phyloP scores from a whole-genome alignment of 2,888 invertebrate genomes.

The Lordiphosa fenestrarum region DNA sequence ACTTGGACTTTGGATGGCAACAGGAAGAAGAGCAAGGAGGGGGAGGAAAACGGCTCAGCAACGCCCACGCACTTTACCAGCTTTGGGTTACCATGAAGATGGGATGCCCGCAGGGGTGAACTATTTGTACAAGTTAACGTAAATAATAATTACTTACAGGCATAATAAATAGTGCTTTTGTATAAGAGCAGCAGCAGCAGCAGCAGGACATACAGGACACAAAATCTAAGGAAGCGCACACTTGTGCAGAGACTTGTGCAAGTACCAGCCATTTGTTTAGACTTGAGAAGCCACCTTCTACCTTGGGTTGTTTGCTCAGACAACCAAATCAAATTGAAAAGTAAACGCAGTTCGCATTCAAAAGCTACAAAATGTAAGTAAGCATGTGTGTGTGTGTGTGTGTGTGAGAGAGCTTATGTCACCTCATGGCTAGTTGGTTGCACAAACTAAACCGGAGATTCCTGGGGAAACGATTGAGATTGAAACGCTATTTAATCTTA shows the following conservation, averaged over 20 bases:
- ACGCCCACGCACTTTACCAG: no score
- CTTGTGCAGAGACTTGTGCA: conserved; percentile 16
- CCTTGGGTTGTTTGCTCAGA: conserved; percentile 57
- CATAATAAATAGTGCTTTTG: conserved; percentile 64
- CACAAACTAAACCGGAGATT: no score
- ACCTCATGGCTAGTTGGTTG: not conserved
- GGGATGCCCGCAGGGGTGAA: conserved; percentile 1
- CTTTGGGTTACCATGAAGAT: not conserved
- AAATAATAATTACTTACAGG: conserved; percentile 70
- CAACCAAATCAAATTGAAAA: conserved; percentile 68
- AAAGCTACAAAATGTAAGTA: conserved; percentile 39
- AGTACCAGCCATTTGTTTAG: conserved; percentile 60
- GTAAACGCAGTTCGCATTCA: conserved; percentile 55
- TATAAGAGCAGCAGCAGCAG: conserved; percentile 19
- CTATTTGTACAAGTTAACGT: conserved; percentile 67
- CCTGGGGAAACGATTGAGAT: no score
- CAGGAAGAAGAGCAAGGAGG: not conserved
- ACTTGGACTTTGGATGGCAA: not conserved
- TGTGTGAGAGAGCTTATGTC: conserved; percentile 5
- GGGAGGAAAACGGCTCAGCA: no score
- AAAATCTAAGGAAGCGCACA: conserved; percentile 3
- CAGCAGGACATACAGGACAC: conserved; percentile 18
- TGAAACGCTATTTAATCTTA: no score
- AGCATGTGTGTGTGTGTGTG: conserved; percentile 7
- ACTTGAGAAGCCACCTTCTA: conserved; percentile 46